A percentile compares a stretch with the other conserved stretches of the same genome.
Conservation (phyloP, 37 sponge, comb jelly and placozoan species). For the Bolinopsis microptera region DNA sequence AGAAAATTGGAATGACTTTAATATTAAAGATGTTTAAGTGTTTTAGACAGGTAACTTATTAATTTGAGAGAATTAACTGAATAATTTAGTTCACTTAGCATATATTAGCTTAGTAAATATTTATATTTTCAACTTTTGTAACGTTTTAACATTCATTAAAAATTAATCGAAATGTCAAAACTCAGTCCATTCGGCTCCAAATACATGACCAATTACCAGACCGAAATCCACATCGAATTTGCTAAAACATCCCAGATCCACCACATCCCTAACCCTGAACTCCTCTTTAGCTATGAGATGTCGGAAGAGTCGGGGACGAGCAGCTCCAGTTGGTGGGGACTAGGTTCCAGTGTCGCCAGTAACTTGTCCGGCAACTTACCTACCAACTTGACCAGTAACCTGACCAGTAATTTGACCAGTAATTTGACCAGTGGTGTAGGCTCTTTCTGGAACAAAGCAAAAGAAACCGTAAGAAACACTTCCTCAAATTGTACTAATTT, state of each 20-base stretch:
- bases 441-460: slow-evolving; percentile 52
- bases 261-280: too few relatives aligned
- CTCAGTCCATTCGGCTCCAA: too few relatives aligned
- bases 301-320: background rate
- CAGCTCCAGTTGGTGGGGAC: slow-evolving; percentile 8
- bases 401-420: background rate
- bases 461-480: slow-evolving; percentile 31
- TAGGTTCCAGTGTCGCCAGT: background rate
- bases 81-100: too few relatives aligned
- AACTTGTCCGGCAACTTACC: background rate
- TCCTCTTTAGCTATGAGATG: slow-evolving; percentile 49
- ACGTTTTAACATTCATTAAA: too few relatives aligned
- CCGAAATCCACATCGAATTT: too few relatives aligned
- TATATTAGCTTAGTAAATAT: too few relatives aligned
- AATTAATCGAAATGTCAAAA: too few relatives aligned
- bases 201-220: too few relatives aligned
- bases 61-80: too few relatives aligned
- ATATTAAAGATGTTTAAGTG: background rate
- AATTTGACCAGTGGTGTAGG: slow-evolving; percentile 12
- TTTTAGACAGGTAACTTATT: too few relatives aligned
- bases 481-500: background rate
- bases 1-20: background rate
- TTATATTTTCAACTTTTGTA: too few relatives aligned
- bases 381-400: background rate
- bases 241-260: too few relatives aligned